Conservation (phyloP, 37 sponge, comb jelly and placozoan species). For the Ephydatia muelleri region DNA sequence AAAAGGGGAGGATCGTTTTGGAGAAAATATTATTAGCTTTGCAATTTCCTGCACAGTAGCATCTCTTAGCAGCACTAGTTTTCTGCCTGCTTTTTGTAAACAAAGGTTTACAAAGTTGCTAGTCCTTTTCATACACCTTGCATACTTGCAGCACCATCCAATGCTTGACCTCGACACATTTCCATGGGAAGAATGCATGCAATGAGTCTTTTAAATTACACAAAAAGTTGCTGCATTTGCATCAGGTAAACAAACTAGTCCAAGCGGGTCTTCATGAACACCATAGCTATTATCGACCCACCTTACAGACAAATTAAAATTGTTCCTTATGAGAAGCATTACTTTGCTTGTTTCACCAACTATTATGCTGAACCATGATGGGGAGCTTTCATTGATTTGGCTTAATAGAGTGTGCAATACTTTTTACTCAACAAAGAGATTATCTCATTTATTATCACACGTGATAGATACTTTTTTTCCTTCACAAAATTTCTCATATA, state of each 20-base stretch:
- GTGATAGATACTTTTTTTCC: slow-evolving; percentile 24
- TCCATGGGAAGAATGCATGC: too few relatives aligned
- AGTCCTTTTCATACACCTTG: slow-evolving; percentile 45
- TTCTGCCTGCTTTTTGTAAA: too few relatives aligned
- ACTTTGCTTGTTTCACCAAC: slow-evolving; percentile 64
- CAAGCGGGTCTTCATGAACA: slow-evolving; percentile 52
- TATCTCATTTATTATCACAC: slow-evolving; percentile 31
- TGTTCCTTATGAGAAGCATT: slow-evolving; percentile 58
- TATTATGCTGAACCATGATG: too few relatives aligned
- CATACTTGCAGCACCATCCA: too few relatives aligned
- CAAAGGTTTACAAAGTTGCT: slow-evolving; percentile 62
- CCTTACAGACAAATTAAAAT: slow-evolving; percentile 43
- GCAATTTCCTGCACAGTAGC: slow-evolving; percentile 47
- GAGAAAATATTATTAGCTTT: too few relatives aligned
- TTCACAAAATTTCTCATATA: background rate
- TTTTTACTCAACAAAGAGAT: slow-evolving; percentile 29
- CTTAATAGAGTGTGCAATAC: slow-evolving; percentile 16
- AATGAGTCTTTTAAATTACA: slow-evolving; percentile 29
- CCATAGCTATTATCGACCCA: slow-evolving; percentile 46
- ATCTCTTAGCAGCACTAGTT: too few relatives aligned
- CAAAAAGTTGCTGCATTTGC: slow-evolving; percentile 60
- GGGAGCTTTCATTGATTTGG: slow-evolving; percentile 15
- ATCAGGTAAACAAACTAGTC: slow-evolving; percentile 56
- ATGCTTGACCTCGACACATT: too few relatives aligned
- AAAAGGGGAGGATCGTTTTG: slow-evolving; percentile 36